phyloP scores from a whole-genome alignment of 2,113 vertebrate species.

The Bothrops jararaca region DNA sequence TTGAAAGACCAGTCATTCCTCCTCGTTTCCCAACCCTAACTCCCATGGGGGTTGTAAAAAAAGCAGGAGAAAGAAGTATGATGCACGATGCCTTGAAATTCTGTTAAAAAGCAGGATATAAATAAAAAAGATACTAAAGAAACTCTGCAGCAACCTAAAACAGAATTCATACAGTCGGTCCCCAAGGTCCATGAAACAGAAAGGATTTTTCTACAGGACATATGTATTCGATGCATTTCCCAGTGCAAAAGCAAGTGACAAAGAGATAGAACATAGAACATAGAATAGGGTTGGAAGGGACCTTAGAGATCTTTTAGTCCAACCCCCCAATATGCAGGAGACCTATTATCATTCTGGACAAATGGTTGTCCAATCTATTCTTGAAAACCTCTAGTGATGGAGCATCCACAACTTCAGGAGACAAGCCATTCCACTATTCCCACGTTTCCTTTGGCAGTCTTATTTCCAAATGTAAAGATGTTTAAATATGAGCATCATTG shows the following conservation, averaged over 20 bases:
- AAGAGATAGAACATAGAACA: neutral
- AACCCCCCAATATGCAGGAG: neutral
- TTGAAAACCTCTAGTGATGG: neutral
- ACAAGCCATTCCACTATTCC: neutral
- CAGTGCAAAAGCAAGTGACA: neutral
- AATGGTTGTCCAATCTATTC: neutral
- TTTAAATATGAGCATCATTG: neutral
- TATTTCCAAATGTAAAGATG: neutral
- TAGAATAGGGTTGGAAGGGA: neutral
- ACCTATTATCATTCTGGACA: neutral
- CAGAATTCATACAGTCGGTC: neutral
- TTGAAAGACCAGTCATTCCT: neutral
- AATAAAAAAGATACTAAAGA: neutral
- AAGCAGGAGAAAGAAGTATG: neutral
- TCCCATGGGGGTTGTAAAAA: neutral
- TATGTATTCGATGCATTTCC: neutral
- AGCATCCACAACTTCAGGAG: neutral
- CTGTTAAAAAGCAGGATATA: neutral
- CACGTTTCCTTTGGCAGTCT: neutral
- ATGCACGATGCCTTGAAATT: neutral
- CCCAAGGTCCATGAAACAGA: neutral
- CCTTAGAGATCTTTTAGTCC: neutral
- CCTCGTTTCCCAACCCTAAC: neutral
- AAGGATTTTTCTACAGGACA: neutral
- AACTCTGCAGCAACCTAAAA: neutral